Evolutionary conservation across 2,113 vertebrate genomes (phyloP).

Genomic region (Coptodon rendalli): DNA sequence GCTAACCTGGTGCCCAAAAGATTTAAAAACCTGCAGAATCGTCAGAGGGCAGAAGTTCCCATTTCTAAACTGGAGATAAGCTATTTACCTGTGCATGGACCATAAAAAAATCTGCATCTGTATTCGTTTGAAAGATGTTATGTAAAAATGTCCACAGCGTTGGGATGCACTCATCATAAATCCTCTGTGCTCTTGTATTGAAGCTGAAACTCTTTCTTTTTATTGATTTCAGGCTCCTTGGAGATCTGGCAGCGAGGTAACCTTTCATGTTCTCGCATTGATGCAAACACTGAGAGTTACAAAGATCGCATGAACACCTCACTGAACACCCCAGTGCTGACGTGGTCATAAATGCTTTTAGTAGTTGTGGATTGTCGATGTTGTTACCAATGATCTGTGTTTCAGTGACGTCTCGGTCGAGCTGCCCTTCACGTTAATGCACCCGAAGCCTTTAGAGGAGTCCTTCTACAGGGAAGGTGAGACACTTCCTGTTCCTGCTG

Average conservation of each 20-base stretch:
- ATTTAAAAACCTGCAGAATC: not conserved
- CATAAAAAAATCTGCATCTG: not conserved
- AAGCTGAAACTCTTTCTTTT: not conserved
- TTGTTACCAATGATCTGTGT: not conserved
- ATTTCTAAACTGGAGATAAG: not conserved
- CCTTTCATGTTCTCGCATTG: not conserved
- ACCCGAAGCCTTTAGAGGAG: conserved; percentile 89
- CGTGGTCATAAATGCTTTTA: not conserved
- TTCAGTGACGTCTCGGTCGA: conserved; percentile 89
- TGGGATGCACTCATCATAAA: not conserved
- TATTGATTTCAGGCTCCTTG: conserved; percentile 74
- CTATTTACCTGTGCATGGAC: not conserved
- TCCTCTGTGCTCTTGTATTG: not conserved
- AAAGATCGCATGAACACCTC: not conserved
- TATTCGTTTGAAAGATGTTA: rapidly evolving
- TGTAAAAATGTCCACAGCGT: not conserved
- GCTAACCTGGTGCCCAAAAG: not conserved
- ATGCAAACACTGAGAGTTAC: not conserved
- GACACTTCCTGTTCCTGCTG: not conserved
- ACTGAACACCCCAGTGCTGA: not conserved
- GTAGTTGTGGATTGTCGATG: not conserved
- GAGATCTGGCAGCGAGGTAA: conserved; percentile 95
- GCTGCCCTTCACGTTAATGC: conserved; percentile 93
- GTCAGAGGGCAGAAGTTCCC: not conserved
- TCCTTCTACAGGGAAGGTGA: conserved; percentile 79